Base-by-base conservation (phyloP, 2,888 invertebrate species). In the Xanthia togata region DNA sequence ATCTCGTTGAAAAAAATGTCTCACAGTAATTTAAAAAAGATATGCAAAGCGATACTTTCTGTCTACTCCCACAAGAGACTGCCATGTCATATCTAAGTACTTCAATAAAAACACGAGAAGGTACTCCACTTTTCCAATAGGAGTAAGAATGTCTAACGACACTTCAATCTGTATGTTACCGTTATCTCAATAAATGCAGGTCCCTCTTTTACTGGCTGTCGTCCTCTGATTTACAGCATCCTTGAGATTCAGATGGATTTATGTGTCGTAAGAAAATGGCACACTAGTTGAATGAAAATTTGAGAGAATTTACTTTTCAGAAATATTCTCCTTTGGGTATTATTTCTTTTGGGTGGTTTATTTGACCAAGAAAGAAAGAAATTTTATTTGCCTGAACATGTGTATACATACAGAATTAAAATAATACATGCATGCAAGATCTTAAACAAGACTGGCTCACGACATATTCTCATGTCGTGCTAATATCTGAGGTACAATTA, bases 131-230 rank as follows among this genome's bases (percentile, higher is more conserved):
- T 73, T 70, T 38, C 60, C 62, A 70, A 83, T 70, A 44, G 44
- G 14, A 53, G 35, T 26, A n/a, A 23, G 26, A 69, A 70, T 74
- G n/a, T 64, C 70, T 81, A 73, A 76, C 50, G 73, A 73, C 53
- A 76, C 65, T 69, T 55, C 70, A 80, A 41, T 76, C 60, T 63
- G 23, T 70, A 72, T 23, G 53, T 63, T 55, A 47, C 70, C n/a
- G 69, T 76, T 84, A 82, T 82, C 85, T 82, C 81, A 81, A 82
- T 82, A 83, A 83, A 83, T 78, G 85, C 82, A 85, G 71, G 62
- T 74, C 69, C 70, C 65, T 68, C 44, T 73, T 71, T 81, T 70
- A 76, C 82, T 47, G 70, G 31, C 63, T 82, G 78, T 69, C 65
- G 59, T 68, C 26, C 55, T 64, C 70, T 70, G 83, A 83, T 83